Conservation (phyloP, 2,797 vertebrate species). For the Dromococcyx pavoninus region DNA sequence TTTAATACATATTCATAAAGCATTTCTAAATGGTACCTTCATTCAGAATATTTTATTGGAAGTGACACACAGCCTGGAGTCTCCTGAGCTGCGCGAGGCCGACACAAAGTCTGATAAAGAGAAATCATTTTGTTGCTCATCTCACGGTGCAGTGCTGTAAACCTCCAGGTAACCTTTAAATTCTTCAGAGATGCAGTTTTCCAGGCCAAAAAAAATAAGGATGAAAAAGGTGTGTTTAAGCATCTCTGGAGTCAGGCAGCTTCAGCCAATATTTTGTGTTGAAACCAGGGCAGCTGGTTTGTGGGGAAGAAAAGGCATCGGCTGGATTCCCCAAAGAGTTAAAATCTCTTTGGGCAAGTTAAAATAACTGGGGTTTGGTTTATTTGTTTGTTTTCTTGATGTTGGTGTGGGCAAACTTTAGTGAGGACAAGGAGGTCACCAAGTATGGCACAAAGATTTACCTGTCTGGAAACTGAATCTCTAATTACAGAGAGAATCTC, state of each 20-base stretch:
- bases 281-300: neutral
- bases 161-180: neutral
- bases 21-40: neutral
- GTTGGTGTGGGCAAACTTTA: neutral
- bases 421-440: neutral
- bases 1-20: neutral
- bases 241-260: neutral
- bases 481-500: neutral
- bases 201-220: too few species aligned
- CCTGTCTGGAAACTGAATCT: neutral
- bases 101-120: neutral
- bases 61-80: neutral
- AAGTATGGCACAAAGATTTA: fast-evolving
- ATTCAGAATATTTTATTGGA: neutral
- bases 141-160: neutral
- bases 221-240: neutral
- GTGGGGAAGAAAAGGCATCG: fast-evolving
- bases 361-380: neutral
- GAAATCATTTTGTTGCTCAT: neutral
- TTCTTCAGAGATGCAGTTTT: neutral
- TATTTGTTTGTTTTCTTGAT: neutral
- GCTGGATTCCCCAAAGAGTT: neutral
- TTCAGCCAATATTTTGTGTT: neutral
- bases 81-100: neutral
- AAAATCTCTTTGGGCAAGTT: neutral